These are phyloP conservation scores for Sinocyclocheilus grahami DNA, from an alignment of 2,113 vertebrate genomes.

Conservation along the genomic window DNA sequence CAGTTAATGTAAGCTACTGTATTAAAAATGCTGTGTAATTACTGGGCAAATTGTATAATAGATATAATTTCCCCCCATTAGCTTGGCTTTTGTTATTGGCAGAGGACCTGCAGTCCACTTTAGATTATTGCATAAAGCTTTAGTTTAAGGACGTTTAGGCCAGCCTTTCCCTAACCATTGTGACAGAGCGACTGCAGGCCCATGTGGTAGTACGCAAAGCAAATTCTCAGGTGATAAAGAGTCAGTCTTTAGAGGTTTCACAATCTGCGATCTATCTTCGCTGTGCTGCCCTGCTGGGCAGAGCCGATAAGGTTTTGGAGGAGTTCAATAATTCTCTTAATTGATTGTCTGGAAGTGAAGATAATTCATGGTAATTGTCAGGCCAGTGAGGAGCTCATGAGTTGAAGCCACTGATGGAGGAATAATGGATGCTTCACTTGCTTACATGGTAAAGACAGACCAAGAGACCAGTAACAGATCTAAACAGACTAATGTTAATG, in stretches of 20 bases:
- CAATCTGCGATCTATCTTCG: slow-evolving; percentile 53
- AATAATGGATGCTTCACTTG: slow-evolving; percentile 38
- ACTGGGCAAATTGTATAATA: slow-evolving; percentile 1
- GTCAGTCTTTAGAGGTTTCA: slow-evolving; percentile 58
- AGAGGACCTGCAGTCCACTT: neutral
- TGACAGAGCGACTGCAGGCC: neutral
- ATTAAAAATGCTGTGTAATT: neutral
- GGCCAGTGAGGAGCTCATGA: slow-evolving; percentile 53
- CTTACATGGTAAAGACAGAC: slow-evolving; percentile 10
- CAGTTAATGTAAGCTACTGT: neutral
- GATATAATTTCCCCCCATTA: neutral
- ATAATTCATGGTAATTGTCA: slow-evolving; percentile 76
- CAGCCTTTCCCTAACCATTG: neutral
- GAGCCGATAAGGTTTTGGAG: slow-evolving; percentile 66
- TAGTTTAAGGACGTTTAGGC: neutral
- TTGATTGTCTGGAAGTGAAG: slow-evolving; percentile 73
- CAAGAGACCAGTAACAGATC: neutral
- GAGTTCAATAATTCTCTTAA: slow-evolving; percentile 73
- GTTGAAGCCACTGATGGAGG: slow-evolving; percentile 55
- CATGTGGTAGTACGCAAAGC: slow-evolving; percentile 20
- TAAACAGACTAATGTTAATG: neutral
- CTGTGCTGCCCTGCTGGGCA: slow-evolving; percentile 51
- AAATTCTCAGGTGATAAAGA: slow-evolving; percentile 56
- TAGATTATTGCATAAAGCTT: slow-evolving; percentile 13
- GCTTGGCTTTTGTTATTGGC: neutral